Percentiles rank a stretch among this genome's conserved stretches.
Evolutionary conservation across 2,888 invertebrate species (phyloP).

Genomic region (Lepidocyrtinus sp.): DNA sequence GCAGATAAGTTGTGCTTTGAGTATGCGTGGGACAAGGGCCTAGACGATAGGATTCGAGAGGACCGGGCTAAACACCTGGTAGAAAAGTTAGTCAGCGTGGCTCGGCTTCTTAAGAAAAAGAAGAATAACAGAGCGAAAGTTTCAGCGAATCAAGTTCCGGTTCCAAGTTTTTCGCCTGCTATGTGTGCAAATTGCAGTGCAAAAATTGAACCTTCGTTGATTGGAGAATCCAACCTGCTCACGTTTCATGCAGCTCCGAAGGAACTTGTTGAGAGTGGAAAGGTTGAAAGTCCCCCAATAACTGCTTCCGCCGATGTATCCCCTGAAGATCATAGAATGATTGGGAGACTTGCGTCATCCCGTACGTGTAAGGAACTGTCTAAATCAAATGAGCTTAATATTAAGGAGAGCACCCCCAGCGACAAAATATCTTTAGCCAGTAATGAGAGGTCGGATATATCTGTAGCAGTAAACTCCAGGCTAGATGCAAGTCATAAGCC

Average conservation of each 20-base stretch:
- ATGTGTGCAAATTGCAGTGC: conserved; percentile 61
- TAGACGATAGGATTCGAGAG: conserved; percentile 51
- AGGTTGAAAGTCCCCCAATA: too few species aligned
- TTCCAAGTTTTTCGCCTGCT: background rate
- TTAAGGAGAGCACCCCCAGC: background rate
- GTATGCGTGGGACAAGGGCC: conserved; percentile 72
- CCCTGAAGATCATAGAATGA: too few species aligned
- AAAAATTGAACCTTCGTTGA: conserved; percentile 43
- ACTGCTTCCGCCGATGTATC: too few species aligned
- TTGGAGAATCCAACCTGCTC: conserved; percentile 11
- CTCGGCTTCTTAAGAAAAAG: conserved; percentile 66
- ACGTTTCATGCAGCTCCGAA: background rate
- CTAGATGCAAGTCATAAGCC: background rate
- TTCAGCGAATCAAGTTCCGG: background rate
- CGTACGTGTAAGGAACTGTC: background rate
- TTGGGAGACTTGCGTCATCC: too few species aligned
- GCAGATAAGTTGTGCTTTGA: conserved; percentile 72
- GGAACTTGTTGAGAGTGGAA: too few species aligned
- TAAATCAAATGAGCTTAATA: background rate
- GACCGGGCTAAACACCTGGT: conserved; percentile 55
- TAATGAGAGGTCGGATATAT: background rate
- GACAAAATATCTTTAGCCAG: background rate
- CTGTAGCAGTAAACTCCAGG: background rate
- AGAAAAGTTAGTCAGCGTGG: conserved; percentile 57
- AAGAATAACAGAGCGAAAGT: conserved; percentile 57